Base-by-base conservation (phyloP, 1,140 invertebrate genomes). In the Vollenhovia emeryi region DNA sequence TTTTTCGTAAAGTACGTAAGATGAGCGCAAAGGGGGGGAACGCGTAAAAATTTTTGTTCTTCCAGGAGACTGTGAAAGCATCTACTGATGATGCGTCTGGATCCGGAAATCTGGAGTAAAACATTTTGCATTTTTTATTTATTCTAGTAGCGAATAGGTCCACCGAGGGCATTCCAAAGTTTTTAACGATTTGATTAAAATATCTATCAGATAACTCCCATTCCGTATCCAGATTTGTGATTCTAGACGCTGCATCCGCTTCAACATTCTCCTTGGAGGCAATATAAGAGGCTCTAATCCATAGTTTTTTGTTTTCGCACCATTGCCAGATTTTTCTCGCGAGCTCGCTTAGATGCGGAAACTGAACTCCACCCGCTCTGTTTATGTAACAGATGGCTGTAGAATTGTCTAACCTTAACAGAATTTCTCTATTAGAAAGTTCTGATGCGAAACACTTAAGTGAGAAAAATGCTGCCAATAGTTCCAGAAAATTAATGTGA, bases 391-490 rank as follows among this genome's bases (percentile, higher is more conserved):
- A 45, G 2, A 82, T 62, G 3, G 52, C 79, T 1, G 55, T 60
- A 2, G 66, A 71, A n/a, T 71, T 82, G 15, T 82, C 79, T 33
- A 82, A 7, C 9, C 24, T 13, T 18, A 60, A 18, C 1, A 60
- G 11, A 18, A 64, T 64, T 64, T 64, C 24, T 1, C 33, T 2
- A 24, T 52, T 33, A 0, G 7, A 18, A 1, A 50, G 3, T 3
- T 73, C 30, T 13, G 5, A 15, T 2, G 57, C 55, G 18, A 84
- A 84, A 0, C 43, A 21, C 24, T 45, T 33, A 3, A 74, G 5
- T 0, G 52, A 57, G 3, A 64, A 50, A 24, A 50, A 50, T 0
- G 43, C 80, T 27, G 66, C 68, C 3, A 68, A 24, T n/a, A 74
- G 27, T 8, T 83, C 43, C 5, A 59, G 0, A 5, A 9, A 69